Base-by-base conservation (phyloP, 2,113 vertebrate genomes). In the Nibea coibor region DNA sequence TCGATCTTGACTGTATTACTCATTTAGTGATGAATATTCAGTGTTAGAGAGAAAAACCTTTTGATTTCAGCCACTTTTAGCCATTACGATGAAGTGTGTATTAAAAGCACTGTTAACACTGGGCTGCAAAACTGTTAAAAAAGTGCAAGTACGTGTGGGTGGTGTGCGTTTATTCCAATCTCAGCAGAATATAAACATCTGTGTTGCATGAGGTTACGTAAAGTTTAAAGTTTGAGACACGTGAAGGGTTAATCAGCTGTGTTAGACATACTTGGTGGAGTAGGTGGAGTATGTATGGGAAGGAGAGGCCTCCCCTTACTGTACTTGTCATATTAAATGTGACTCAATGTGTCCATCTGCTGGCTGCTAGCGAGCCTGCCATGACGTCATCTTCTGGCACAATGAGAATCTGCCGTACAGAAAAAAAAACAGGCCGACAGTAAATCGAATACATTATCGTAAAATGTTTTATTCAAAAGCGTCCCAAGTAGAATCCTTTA, bases 401-500 rank as follows among this genome's bases (percentile, higher is more conserved):
- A 48, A 56, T 22, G 12, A 24, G 19, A 28, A 43, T 5, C 24
- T 8, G 9, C 20, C n/a, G 7, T 1, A 14, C 35, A 28, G 17
- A 43, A 24, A n/a, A 26, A 26, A 26, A 26, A 58, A 39, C 4
- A 17, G 24, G 15, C 53, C 0, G 1, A 53, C 8, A 6, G 10
- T 16, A 35, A 74, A 43, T 59, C 22, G 62, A 48, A 77, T 72
- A 73, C 59, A 66, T 86, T 82, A 82, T 89, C 88, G 75, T 93
- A 90, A 91, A 92, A 92, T 54, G 47, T 90, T 94, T 95, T 93
- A 93, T 91, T 94, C 82, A 90, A 93, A 90, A 91, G 88, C 71
- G 24, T 82, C 82, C 86, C 78, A 78, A 78, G 61, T 78, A 89
- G 69, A 87, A 75, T 79, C 51, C 80, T 88, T 87, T 83, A 90